phyloP scores from a whole-genome alignment of 1,140 invertebrate species.

The Kradibia gibbosae region DNA sequence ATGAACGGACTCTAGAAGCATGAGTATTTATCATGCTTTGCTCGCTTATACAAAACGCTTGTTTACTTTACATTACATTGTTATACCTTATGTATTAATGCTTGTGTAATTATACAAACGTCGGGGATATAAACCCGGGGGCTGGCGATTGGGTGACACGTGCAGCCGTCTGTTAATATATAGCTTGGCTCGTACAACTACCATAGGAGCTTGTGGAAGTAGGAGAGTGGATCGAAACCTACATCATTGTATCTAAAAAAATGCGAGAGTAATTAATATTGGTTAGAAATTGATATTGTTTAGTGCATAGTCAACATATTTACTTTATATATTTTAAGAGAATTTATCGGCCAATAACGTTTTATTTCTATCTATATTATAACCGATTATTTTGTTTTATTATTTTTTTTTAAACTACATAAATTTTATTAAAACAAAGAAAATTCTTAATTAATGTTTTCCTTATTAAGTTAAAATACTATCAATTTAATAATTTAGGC shows the following conservation, averaged over 20 bases:
- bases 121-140: background rate
- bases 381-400: no score
- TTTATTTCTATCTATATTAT: no score
- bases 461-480: no score
- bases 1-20: background rate
- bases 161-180: background rate
- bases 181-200: background rate
- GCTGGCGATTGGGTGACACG: constrained; percentile 3
- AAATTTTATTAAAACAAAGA: no score
- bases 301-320: background rate
- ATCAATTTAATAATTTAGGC: no score
- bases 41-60: background rate
- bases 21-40: constrained; percentile 28
- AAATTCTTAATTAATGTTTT: no score
- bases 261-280: constrained; percentile 5
- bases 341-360: no score
- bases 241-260: background rate
- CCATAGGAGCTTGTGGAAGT: background rate
- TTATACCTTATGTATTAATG: constrained; percentile 34
- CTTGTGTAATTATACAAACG: background rate
- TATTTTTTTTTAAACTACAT: no score
- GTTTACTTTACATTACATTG: constrained; percentile 39
- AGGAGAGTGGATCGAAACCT: background rate
- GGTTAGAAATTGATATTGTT: constrained; percentile 21
- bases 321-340: no score